phyloP scores from a whole-genome alignment of 1,140 invertebrate species.

The Lordiphosa collinella region DNA sequence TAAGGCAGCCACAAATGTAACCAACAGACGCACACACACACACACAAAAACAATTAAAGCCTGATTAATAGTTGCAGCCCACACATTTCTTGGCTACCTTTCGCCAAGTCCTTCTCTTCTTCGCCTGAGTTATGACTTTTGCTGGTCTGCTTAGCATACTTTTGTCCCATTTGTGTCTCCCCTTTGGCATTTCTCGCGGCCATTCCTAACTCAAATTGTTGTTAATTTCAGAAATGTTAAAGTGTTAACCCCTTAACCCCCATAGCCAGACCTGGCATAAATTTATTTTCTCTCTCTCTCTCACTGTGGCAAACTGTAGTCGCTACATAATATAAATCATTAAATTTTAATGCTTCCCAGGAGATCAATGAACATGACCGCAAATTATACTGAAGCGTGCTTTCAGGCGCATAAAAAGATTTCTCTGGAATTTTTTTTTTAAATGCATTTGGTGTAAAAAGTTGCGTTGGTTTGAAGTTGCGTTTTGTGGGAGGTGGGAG shows the following conservation, averaged over 20 bases:
- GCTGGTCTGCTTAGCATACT: constrained; percentile 73
- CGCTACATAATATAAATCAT: constrained; percentile 66
- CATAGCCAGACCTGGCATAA: constrained; percentile 62
- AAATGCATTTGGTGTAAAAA: constrained; percentile 65
- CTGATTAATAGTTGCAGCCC: constrained; percentile 74
- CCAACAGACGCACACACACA: constrained; percentile 36
- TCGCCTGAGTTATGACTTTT: constrained; percentile 71
- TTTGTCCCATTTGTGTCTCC: constrained; percentile 35
- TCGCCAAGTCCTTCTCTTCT: constrained; percentile 51
- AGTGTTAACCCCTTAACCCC: constrained; percentile 67
- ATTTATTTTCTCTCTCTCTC: constrained; percentile 59
- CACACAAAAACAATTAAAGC: constrained; percentile 75
- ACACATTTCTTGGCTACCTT: constrained; percentile 61
- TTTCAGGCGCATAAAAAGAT: constrained; percentile 72
- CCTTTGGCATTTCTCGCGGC: constrained; percentile 13
- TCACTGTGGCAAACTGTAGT: constrained; percentile 11
- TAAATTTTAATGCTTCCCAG: constrained; percentile 78
- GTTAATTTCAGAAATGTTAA: constrained; percentile 51
- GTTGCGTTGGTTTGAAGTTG: constrained; percentile 59
- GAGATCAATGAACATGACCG: constrained; percentile 78
- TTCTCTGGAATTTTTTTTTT: constrained; percentile 37
- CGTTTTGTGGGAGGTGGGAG: constrained; percentile 15
- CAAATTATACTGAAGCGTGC: constrained; percentile 77
- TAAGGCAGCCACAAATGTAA: constrained; percentile 42
- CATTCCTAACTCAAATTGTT: constrained; percentile 68